Conservation (phyloP, 1,140 invertebrate genomes). For the Lepidotrigona ventralis region DNA sequence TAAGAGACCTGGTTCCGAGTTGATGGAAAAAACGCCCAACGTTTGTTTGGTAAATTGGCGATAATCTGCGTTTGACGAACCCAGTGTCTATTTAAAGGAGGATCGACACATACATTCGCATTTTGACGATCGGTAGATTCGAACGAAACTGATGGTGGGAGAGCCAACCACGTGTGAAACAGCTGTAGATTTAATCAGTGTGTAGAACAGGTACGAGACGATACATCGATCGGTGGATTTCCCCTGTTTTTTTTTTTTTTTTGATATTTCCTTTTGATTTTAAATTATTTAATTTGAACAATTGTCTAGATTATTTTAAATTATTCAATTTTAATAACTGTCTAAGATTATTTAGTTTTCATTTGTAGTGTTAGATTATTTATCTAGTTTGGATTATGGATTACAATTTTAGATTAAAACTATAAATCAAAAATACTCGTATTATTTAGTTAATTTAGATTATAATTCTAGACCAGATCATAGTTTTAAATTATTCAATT, state of each 20-base stretch:
- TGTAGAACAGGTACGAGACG: conserved; percentile 24
- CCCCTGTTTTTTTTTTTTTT: not conserved
- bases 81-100: conserved; percentile 29
- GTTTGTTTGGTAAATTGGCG: conserved; percentile 45
- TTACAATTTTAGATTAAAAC: too few relatives aligned
- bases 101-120: conserved; percentile 53
- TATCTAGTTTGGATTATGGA: too few relatives aligned
- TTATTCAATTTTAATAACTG: too few relatives aligned
- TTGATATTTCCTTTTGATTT: not conserved
- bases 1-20: not conserved
- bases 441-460: too few relatives aligned
- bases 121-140: conserved; percentile 17
- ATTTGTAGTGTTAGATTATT: too few relatives aligned
- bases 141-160: conserved; percentile 2
- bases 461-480: too few relatives aligned
- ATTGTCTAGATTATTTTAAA: too few relatives aligned
- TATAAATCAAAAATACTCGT: too few relatives aligned
- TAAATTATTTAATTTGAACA: not conserved
- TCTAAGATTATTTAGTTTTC: too few relatives aligned
- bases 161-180: conserved; percentile 44
- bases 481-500: too few relatives aligned
- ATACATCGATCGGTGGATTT: conserved; percentile 17
- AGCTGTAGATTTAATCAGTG: conserved; percentile 53
- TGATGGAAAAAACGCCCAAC: not conserved
- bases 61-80: conserved; percentile 38